Evolutionary conservation across 2,888 invertebrate species (phyloP).

Genomic region (Andrena fulva): DNA sequence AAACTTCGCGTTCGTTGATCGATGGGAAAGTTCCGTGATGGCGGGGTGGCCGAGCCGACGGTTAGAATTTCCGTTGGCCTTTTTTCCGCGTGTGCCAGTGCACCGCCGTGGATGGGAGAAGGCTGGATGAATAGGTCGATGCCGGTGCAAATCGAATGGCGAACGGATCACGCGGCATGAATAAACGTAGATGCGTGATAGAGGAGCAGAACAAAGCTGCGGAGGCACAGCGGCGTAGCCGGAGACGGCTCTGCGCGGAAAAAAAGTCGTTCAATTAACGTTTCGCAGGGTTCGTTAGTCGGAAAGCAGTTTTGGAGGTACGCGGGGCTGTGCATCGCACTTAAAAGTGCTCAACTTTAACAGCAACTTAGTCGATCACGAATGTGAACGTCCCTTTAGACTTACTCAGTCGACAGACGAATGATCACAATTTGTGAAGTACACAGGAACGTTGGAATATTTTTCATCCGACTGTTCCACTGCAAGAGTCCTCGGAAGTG

Average conservation of each 20-base stretch:
- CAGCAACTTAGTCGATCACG: constrained; percentile 36
- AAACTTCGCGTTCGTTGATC: constrained; percentile 38
- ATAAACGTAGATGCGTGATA: constrained; percentile 33
- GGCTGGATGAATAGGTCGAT: constrained; percentile 19
- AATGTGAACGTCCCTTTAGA: constrained; percentile 23
- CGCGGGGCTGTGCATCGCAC: neutral
- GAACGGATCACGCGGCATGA: constrained; percentile 37
- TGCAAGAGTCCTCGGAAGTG: too few species aligned
- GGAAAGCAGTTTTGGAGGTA: neutral
- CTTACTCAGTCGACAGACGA: neutral
- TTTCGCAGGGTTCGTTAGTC: constrained; percentile 2
- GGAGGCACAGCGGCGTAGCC: neutral
- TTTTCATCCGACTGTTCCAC: neutral
- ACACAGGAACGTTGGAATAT: neutral
- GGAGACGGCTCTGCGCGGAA: neutral
- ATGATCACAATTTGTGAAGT: neutral
- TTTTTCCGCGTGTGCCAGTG: neutral
- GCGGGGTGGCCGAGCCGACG: neutral
- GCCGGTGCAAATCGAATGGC: constrained; percentile 36
- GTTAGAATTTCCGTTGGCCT: constrained; percentile 10
- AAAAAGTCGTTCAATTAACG: constrained; percentile 27
- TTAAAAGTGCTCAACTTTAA: neutral
- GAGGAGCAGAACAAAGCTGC: neutral
- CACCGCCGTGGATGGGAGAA: constrained; percentile 6
- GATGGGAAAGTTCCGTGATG: constrained; percentile 43